Percentiles rank a stretch among this genome's conserved stretches.
These are phyloP conservation scores for Cylloceria caligata DNA, from an alignment of 2,888 invertebrate genomes.

Conservation along the genomic window DNA sequence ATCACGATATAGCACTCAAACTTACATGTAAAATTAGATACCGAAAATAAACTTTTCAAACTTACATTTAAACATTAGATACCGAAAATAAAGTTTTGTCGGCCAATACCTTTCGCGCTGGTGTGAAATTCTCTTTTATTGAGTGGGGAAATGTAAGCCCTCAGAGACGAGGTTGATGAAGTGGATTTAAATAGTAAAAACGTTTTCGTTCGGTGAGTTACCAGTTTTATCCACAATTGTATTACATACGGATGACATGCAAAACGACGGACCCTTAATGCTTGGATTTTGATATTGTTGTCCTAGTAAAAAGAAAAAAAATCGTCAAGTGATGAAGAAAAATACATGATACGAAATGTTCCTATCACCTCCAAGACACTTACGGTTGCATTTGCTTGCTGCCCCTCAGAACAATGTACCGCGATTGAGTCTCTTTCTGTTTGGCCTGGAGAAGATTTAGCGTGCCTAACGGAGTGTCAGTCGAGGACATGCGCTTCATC, in stretches of 20 bases:
- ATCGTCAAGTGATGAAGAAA: neutral
- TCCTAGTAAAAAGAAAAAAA: conserved; percentile 75
- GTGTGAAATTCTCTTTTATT: neutral
- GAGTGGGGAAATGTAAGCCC: neutral
- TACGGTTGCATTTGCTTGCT: conserved; percentile 89
- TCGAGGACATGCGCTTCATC: conserved; percentile 99
- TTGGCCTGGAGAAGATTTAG: conserved; percentile 97
- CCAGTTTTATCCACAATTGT: conserved; percentile 7
- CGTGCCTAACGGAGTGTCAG: conserved; percentile 98
- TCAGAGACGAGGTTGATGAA: neutral
- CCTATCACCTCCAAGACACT: conserved; percentile 62
- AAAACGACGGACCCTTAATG: conserved; percentile 72
- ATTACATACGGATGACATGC: conserved; percentile 21
- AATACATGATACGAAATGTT: too few relatives aligned
- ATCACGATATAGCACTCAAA: conserved; percentile 45
- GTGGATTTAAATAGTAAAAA: neutral
- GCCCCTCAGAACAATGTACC: conserved; percentile 97
- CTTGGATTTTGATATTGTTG: conserved; percentile 84
- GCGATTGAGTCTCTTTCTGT: conserved; percentile 96
- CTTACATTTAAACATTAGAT: conserved; percentile 52
- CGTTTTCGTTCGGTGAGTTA: neutral
- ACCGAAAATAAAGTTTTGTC: conserved; percentile 54
- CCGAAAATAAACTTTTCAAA: too few relatives aligned
- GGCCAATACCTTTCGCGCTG: conserved; percentile 12
- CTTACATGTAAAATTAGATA: conserved; percentile 53